These are phyloP conservation scores for Sternarchorhynchus goeldii DNA, from an alignment of 2,797 vertebrate genomes.

Conservation along the genomic window DNA sequence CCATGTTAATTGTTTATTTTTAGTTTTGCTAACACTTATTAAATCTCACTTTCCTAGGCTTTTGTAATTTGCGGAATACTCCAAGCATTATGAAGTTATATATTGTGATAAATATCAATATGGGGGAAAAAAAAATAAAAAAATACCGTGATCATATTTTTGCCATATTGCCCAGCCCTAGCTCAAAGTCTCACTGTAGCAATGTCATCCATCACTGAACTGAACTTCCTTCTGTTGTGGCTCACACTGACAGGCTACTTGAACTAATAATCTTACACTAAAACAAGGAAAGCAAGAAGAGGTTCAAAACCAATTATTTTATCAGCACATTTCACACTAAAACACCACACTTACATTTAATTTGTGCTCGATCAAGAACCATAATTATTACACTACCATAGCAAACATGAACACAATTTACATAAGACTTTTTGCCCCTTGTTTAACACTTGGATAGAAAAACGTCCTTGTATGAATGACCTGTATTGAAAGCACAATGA, in stretches of 20 bases:
- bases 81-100: too few species aligned
- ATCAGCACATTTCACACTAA: slow-evolving; percentile 26
- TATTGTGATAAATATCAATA: too few species aligned
- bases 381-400: slow-evolving; percentile 10
- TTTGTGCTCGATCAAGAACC: slow-evolving; percentile 25
- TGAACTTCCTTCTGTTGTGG: not conserved
- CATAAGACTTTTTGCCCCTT: slow-evolving; percentile 16
- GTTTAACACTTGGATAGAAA: slow-evolving; percentile 4
- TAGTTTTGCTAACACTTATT: too few species aligned
- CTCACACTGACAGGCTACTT: slow-evolving; percentile 35
- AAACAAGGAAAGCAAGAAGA: slow-evolving; percentile 34
- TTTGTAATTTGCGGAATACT: too few species aligned
- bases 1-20: too few species aligned
- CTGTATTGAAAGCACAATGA: not conserved
- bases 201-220: slow-evolving; percentile 4
- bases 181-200: slow-evolving; percentile 29
- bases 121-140: too few species aligned
- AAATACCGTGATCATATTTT: too few species aligned
- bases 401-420: slow-evolving; percentile 25
- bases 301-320: slow-evolving; percentile 17
- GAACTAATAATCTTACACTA: slow-evolving; percentile 38
- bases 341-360: slow-evolving; percentile 38
- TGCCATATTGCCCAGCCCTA: too few species aligned
- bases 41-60: too few species aligned
- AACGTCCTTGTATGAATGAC: not conserved